Evolutionary conservation across 2,113 vertebrate species (phyloP).

Genomic region (Sprattus sprattus): DNA sequence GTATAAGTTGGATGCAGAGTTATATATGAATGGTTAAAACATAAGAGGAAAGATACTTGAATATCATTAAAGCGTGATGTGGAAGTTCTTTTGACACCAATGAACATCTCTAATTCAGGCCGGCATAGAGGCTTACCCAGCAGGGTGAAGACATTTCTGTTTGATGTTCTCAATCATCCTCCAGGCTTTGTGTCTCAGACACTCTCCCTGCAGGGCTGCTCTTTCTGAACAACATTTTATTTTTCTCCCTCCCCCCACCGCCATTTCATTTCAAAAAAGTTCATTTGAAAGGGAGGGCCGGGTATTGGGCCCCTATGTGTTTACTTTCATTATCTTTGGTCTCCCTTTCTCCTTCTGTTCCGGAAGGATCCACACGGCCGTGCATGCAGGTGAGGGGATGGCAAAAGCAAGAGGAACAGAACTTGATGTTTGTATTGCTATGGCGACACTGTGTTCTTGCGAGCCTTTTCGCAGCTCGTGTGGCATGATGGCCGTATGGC

Average conservation of each 20-base stretch:
- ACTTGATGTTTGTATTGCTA: neutral
- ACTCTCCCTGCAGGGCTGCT: slow-evolving; percentile 69
- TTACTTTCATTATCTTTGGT: neutral
- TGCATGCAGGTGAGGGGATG: neutral
- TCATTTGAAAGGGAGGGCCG: neutral
- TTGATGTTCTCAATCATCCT: slow-evolving; percentile 82
- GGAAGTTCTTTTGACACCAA: slow-evolving; percentile 62
- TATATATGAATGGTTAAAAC: slow-evolving; percentile 64
- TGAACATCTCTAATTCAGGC: slow-evolving; percentile 72
- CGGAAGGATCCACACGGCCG: neutral
- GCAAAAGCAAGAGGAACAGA: neutral
- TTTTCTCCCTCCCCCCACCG: slow-evolving; percentile 59
- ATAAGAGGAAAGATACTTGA: slow-evolving; percentile 63
- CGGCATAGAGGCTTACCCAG: slow-evolving; percentile 65
- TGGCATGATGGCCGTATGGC: slow-evolving; percentile 26
- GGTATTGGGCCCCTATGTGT: neutral
- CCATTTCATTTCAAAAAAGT: neutral
- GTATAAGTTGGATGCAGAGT: slow-evolving; percentile 73
- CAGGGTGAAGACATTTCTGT: slow-evolving; percentile 61
- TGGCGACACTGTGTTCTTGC: neutral
- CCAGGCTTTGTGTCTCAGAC: slow-evolving; percentile 74
- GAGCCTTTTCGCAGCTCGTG: neutral
- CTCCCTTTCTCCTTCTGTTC: neutral
- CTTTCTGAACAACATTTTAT: slow-evolving; percentile 65
- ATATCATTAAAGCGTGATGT: slow-evolving; percentile 61